These are phyloP conservation scores for Bungarus multicinctus DNA, from an alignment of 2,113 vertebrate species.

Conservation along the genomic window DNA sequence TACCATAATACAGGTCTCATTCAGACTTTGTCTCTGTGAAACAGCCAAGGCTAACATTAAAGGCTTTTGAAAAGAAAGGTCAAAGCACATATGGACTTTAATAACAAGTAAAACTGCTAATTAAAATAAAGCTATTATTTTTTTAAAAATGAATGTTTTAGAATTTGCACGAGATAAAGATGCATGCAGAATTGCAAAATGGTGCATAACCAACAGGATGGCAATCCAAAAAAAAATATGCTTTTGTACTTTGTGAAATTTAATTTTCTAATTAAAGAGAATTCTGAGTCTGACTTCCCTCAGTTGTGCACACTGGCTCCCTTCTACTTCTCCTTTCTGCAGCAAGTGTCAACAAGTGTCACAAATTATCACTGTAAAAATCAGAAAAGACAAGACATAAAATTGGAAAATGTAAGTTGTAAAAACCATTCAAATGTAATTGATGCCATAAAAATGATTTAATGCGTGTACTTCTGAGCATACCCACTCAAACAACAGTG, in stretches of 20 bases:
- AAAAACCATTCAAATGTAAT: not conserved
- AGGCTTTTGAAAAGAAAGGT: not conserved
- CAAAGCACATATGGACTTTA: not conserved
- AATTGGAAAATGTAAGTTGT: not conserved
- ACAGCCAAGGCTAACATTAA: constrained; percentile 14
- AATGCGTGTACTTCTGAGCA: not conserved
- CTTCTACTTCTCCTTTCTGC: not conserved
- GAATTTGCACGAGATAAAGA: not conserved
- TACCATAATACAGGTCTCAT: not conserved
- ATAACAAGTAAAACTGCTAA: constrained; percentile 1
- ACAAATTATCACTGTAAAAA: not conserved
- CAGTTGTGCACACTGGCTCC: not conserved
- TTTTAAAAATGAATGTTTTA: not conserved
- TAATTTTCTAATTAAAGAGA: not conserved
- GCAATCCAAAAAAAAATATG: not conserved
- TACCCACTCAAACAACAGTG: not conserved
- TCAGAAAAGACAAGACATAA: not conserved
- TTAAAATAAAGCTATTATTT: not conserved
- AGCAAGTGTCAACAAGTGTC: not conserved
- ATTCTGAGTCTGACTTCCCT: not conserved
- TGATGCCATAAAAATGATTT: not conserved
- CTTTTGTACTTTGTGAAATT: not conserved
- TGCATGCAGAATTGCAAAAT: not conserved
- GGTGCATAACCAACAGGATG: not conserved
- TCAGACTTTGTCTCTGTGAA: constrained; percentile 9